These are phyloP conservation scores for Naso thynnoides DNA, from an alignment of 2,797 vertebrate genomes.

Conservation along the genomic window DNA sequence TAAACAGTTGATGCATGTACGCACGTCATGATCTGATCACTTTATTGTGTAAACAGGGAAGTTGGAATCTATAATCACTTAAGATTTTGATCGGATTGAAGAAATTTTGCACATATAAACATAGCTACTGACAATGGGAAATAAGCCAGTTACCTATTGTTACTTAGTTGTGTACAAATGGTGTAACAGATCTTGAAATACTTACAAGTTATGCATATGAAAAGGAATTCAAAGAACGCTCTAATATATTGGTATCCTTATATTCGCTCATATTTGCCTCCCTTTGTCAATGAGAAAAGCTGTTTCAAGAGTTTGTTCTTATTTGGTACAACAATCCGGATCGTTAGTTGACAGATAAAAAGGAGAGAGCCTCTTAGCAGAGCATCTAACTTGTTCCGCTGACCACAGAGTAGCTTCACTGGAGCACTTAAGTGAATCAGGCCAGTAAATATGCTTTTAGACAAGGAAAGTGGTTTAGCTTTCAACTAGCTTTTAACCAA, in stretches of 20 bases:
- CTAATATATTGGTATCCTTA: background rate
- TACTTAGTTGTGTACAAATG: no score
- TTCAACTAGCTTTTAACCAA: background rate
- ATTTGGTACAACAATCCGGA: constrained; percentile 22
- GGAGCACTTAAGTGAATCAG: constrained; percentile 34
- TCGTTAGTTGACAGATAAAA: constrained; percentile 28
- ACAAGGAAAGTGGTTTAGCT: constrained; percentile 1
- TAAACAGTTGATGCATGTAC: no score
- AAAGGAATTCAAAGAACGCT: background rate
- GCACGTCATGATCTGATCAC: no score
- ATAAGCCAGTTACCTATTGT: no score
- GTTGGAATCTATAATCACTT: no score
- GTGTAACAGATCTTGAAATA: no score
- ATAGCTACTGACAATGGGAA: no score
- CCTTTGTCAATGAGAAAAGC: background rate
- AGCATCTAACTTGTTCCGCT: constrained; percentile 32
- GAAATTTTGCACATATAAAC: no score
- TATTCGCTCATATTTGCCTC: background rate
- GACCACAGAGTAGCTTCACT: constrained; percentile 43
- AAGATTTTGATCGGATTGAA: no score
- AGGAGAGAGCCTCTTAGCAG: constrained; percentile 10
- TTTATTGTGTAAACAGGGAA: no score
- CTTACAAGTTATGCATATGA: no score
- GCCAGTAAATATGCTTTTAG: constrained; percentile 20
- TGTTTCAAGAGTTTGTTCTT: constrained; percentile 9